These are phyloP conservation scores for Torymus texanus DNA, from an alignment of 2,888 invertebrate genomes.

Conservation along the genomic window DNA sequence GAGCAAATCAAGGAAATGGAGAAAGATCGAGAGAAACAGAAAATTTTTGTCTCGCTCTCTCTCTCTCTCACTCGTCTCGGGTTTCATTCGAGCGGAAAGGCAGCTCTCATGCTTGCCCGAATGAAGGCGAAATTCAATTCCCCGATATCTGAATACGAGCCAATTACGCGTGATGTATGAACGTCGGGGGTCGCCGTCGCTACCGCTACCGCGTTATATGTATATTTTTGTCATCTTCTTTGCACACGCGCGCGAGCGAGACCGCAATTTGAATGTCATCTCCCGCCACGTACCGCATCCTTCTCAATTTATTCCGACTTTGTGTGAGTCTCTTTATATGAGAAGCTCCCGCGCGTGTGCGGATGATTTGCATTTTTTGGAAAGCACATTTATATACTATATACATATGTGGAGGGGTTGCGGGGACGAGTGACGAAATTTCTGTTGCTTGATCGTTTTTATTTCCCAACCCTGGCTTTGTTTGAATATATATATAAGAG, in stretches of 20 bases:
- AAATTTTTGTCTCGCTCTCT: slow-evolving; percentile 52
- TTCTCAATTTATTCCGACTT: slow-evolving; percentile 70
- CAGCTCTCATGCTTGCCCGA: slow-evolving; percentile 52
- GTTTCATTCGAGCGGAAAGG: slow-evolving; percentile 36
- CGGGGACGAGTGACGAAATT: slow-evolving; percentile 24
- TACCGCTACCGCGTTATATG: slow-evolving; percentile 56
- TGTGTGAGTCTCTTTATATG: slow-evolving; percentile 33
- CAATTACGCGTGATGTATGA: slow-evolving; percentile 69
- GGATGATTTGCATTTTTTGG: slow-evolving; percentile 71
- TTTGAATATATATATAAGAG: too few relatives aligned
- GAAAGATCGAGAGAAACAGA: slow-evolving; percentile 50
- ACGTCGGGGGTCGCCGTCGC: slow-evolving; percentile 40
- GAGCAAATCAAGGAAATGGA: slow-evolving; percentile 14
- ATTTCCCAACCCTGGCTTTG: neutral
- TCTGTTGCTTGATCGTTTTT: slow-evolving; percentile 36
- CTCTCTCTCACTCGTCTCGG: slow-evolving; percentile 25
- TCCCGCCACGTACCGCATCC: slow-evolving; percentile 59
- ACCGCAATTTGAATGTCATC: slow-evolving; percentile 72
- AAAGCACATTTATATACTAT: slow-evolving; percentile 39
- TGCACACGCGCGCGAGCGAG: slow-evolving; percentile 48
- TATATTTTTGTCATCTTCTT: slow-evolving; percentile 71
- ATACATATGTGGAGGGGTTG: slow-evolving; percentile 10
- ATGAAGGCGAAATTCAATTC: slow-evolving; percentile 69
- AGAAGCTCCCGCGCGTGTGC: slow-evolving; percentile 58
- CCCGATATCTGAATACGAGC: slow-evolving; percentile 70